phyloP scores from a whole-genome alignment of 1,140 invertebrate species.

The Orius insidiosus region DNA sequence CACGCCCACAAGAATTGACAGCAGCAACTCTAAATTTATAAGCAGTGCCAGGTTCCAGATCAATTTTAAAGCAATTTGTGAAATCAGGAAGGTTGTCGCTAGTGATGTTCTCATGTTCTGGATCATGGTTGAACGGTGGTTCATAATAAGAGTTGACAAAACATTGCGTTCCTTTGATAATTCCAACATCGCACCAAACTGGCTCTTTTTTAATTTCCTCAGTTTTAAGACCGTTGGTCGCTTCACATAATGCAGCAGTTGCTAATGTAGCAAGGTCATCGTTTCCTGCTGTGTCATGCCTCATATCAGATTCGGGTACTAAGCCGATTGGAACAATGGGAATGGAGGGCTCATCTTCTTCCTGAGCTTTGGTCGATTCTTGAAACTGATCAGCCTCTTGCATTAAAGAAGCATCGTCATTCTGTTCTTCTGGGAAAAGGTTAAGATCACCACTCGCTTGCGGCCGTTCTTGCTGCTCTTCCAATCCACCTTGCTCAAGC shows the following conservation, averaged over 20 bases:
- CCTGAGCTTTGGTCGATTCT: background rate
- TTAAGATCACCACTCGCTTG: background rate
- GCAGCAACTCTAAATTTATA: conserved; percentile 94
- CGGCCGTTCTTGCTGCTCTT: background rate
- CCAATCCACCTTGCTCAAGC: background rate
- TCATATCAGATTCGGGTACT: background rate
- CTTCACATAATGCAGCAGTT: conserved; percentile 31
- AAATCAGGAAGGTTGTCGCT: conserved; percentile 21
- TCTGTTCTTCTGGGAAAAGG: background rate
- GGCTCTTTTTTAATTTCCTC: conserved; percentile 20
- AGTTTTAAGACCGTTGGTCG: conserved; percentile 18
- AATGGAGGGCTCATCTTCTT: background rate
- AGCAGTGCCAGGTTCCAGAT: conserved; percentile 80
- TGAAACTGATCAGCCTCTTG: background rate
- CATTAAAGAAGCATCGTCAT: background rate
- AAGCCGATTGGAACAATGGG: background rate
- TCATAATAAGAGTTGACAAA: conserved; percentile 33
- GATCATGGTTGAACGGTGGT: conserved; percentile 16
- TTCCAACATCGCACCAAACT: conserved; percentile 48
- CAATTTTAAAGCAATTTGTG: conserved; percentile 19
- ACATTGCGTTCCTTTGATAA: conserved; percentile 36
- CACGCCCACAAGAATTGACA: conserved; percentile 87
- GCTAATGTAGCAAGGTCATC: conserved; percentile 41
- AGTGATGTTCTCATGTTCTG: conserved; percentile 20
- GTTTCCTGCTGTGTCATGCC: conserved; percentile 14